Conservation (phyloP, 2,888 invertebrate genomes). For the Agrochola litura region DNA sequence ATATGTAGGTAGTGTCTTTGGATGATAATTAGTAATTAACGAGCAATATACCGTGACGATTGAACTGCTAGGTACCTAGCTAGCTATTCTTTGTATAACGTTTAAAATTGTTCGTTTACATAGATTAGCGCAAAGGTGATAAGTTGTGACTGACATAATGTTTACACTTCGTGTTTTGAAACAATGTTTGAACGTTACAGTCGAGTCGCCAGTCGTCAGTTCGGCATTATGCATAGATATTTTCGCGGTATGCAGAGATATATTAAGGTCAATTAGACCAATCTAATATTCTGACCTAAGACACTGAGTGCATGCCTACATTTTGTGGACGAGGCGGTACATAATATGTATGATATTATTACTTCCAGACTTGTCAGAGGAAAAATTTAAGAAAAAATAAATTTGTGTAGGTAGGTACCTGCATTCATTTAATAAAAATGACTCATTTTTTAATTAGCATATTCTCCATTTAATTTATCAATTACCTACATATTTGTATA, state of each 20-base stretch:
- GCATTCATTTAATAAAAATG: neutral
- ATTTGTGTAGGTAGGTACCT: too few species aligned
- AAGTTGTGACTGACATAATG: conserved; percentile 42
- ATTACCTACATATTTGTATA: conserved; percentile 16
- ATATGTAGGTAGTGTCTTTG: conserved; percentile 3
- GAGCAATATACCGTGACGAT: conserved; percentile 30
- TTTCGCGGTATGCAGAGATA: conserved; percentile 44
- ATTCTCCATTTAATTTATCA: neutral
- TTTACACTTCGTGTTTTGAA: conserved; percentile 49
- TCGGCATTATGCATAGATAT: conserved; percentile 22
- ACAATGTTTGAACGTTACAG: conserved; percentile 50
- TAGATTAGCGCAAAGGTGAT: conserved; percentile 50
- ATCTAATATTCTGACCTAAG: conserved; percentile 55
- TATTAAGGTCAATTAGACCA: conserved; percentile 69
- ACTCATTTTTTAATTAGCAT: conserved; percentile 29
- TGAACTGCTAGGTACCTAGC: neutral
- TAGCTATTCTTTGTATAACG: conserved; percentile 4
- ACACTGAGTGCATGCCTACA: conserved; percentile 11
- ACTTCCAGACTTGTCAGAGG: neutral
- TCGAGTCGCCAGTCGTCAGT: conserved; percentile 25
- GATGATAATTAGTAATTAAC: conserved; percentile 36
- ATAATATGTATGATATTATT: neutral
- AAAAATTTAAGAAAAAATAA: neutral
- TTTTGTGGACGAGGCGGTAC: conserved; percentile 1
- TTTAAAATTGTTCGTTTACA: conserved; percentile 30